phyloP scores from a whole-genome alignment of 2,113 vertebrate genomes.

The Mastomys coucha region DNA sequence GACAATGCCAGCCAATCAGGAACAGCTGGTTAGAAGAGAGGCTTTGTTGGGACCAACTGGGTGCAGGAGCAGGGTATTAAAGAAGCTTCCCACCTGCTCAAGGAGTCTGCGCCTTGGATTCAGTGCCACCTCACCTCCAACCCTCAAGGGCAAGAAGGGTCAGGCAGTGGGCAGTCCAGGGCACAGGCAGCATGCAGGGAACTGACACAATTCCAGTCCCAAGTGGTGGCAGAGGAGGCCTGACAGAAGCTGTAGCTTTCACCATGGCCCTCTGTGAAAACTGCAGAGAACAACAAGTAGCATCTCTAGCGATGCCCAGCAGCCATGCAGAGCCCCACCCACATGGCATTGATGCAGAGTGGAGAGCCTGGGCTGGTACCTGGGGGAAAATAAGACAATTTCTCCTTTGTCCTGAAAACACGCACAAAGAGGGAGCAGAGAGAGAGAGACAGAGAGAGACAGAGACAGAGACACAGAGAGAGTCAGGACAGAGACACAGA shows the following conservation, averaged over 20 bases:
- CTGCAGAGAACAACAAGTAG: not conserved
- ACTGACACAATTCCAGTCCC: not conserved
- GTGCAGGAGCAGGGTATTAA: too few relatives aligned
- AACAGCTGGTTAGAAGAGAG: too few relatives aligned
- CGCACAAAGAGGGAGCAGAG: not conserved
- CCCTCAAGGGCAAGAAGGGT: too few relatives aligned
- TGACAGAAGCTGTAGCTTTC: not conserved
- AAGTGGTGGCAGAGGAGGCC: not conserved
- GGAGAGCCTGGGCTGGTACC: not conserved
- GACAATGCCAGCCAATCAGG: too few relatives aligned
- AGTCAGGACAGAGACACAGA: too few relatives aligned
- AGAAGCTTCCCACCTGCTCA: too few relatives aligned
- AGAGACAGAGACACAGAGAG: too few relatives aligned
- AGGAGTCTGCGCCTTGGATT: too few relatives aligned
- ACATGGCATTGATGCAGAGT: not conserved
- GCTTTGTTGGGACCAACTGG: too few relatives aligned
- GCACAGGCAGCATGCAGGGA: not conserved
- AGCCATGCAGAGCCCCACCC: not conserved
- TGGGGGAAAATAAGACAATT: not conserved
- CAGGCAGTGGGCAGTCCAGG: too few relatives aligned
- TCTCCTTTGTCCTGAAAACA: not conserved
- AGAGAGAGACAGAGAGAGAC: too few relatives aligned
- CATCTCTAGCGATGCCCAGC: not conserved
- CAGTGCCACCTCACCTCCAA: too few relatives aligned
- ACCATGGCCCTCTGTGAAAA: not conserved